These are phyloP conservation scores for Rhinoptilus africanus DNA, from an alignment of 2,113 vertebrate species.

Conservation along the genomic window DNA sequence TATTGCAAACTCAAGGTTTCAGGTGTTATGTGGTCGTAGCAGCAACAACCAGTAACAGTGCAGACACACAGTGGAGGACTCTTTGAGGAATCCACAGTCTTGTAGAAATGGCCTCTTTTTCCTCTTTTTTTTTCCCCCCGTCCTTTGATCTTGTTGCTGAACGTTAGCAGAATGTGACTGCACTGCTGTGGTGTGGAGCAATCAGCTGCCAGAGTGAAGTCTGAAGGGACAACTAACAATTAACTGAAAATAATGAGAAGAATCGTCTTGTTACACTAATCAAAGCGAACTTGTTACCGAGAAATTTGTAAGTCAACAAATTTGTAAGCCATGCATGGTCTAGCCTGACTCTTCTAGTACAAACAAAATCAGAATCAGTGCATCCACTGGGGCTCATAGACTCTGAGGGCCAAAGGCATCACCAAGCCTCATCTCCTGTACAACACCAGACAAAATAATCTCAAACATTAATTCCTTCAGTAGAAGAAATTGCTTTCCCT, in stretches of 20 bases:
- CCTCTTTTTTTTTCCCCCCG: background rate
- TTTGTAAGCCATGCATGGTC: background rate
- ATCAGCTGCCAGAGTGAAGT: background rate
- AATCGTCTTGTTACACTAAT: background rate
- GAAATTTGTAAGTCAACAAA: background rate
- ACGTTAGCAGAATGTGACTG: background rate
- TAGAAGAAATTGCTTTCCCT: background rate
- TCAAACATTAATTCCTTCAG: background rate
- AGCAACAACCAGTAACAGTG: background rate
- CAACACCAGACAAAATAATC: background rate
- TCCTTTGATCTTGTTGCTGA: background rate
- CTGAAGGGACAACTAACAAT: constrained; percentile 28
- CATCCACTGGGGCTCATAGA: background rate
- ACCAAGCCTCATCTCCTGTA: background rate
- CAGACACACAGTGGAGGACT: background rate
- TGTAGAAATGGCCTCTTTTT: background rate
- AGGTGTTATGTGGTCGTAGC: background rate
- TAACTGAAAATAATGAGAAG: constrained; percentile 42
- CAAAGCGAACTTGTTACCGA: background rate
- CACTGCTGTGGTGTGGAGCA: background rate
- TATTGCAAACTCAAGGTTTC: background rate
- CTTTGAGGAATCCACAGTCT: background rate
- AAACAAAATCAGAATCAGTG: background rate
- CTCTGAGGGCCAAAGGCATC: background rate
- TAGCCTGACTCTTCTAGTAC: background rate